Base-by-base conservation (phyloP, 2,113 vertebrate genomes). In the Leptobrachium leishanense region DNA sequence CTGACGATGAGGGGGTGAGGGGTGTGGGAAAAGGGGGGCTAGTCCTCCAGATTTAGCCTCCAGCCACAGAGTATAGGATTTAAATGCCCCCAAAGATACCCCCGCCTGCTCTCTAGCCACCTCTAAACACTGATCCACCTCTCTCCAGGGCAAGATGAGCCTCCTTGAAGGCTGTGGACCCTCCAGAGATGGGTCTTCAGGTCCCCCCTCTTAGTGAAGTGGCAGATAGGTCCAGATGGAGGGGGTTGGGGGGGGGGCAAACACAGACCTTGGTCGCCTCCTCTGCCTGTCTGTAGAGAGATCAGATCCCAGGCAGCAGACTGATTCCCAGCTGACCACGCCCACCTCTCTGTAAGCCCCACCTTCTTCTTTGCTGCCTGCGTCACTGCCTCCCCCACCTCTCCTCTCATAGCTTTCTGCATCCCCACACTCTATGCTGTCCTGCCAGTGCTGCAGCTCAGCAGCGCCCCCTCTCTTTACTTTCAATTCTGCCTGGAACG, bases 391-490 rank as follows among this genome's bases (percentile, higher is more conserved):
- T 46, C 68, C 63, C 57, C 59, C 50, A 68, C 77, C 15, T 41
- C 44, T 31, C 40, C n/a, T 2, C 31, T 9, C 43, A 50, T 20
- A 12, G 20, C 20, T 31, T n/a, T 5, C 59, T 64, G 5, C 39
- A 1, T 39, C 68, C n/a, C 3, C 31, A 50, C 5, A n/a, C 62
- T 13, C 39, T 50, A 15, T 2, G 39, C 20, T 0, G 20, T 12
- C 43, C 72, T 3, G 13, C 15, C 4, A 15, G n/a, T 8, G 31
- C 6, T 39, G n/a, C 50, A n/a, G 77, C 50, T 79, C 15, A 42
- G 63, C 6, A 79, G 77, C 77, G 78, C 71, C 80, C 80, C 68
- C 73, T 76, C 2, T 59, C 67, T 72, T 64, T 76, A 70, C 80
- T 76, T 81, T 74, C 71, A 67, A 39, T 74, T 76, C 68, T 68